Percentiles rank a stretch among this genome's conserved stretches.
phyloP scores from a whole-genome alignment of 1,140 invertebrate genomes.

The Ceratitis capitata region DNA sequence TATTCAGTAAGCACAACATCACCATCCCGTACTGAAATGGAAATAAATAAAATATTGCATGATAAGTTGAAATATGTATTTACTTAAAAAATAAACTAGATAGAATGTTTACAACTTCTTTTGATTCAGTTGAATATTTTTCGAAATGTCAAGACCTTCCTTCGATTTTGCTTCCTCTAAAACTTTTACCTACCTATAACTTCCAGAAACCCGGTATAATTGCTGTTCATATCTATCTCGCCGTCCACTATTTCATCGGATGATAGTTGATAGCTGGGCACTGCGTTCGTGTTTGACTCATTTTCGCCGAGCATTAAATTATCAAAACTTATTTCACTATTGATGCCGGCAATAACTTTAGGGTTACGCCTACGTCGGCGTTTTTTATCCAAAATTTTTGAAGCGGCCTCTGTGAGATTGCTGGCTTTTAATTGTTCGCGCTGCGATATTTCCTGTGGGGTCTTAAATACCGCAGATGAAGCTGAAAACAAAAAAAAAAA shows the following conservation, averaged over 20 bases:
- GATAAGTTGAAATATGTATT: neutral
- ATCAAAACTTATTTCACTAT: neutral
- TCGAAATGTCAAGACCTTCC: too few species aligned
- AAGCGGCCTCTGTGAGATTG: slow-evolving; percentile 56
- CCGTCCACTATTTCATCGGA: slow-evolving; percentile 72
- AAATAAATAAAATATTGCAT: neutral
- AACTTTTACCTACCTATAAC: slow-evolving; percentile 73
- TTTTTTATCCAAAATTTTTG: slow-evolving; percentile 57
- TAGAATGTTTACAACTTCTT: too few species aligned
- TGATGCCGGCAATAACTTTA: slow-evolving; percentile 43
- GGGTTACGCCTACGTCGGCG: slow-evolving; percentile 53
- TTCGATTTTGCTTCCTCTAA: neutral
- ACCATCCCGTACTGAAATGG: slow-evolving; percentile 53
- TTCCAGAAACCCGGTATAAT: slow-evolving; percentile 86
- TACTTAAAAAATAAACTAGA: too few species aligned
- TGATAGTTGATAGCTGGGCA: slow-evolving; percentile 4
- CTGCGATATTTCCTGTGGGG: slow-evolving; percentile 42
- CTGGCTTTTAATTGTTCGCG: slow-evolving; percentile 53
- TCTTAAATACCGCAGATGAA: neutral
- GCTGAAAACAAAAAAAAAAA: neutral
- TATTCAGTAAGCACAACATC: slow-evolving; percentile 66
- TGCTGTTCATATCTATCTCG: slow-evolving; percentile 75
- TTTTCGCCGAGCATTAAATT: slow-evolving; percentile 21
- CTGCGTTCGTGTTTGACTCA: neutral
- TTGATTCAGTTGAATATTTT: too few species aligned